phyloP scores from a whole-genome alignment of 2,888 invertebrate genomes.

The Drosophila siamana region DNA sequence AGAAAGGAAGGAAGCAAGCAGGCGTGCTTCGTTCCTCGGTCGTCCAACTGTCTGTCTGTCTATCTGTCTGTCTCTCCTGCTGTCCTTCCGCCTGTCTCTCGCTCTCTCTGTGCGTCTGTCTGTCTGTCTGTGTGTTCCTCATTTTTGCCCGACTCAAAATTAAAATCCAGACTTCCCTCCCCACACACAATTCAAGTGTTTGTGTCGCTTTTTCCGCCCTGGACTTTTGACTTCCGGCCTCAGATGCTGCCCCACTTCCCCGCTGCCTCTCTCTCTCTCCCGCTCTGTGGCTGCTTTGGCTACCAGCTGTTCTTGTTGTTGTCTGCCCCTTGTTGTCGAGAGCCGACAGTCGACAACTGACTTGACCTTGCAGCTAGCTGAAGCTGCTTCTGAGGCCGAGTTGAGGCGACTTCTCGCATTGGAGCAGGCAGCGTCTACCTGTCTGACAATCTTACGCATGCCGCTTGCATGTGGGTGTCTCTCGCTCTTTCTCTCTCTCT shows the following conservation, averaged over 20 bases:
- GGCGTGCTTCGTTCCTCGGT: not conserved
- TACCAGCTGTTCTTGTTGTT: conserved; percentile 29
- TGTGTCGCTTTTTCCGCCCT: conserved; percentile 45
- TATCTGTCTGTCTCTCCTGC: not conserved
- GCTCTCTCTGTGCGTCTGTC: not conserved
- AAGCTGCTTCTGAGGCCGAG: not conserved
- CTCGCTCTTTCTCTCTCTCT: not conserved
- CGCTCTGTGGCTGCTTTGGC: conserved; percentile 12
- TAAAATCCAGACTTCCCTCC: conserved; percentile 56
- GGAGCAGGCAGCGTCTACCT: conserved; percentile 60
- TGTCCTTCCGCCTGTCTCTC: not conserved
- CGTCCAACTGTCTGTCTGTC: not conserved
- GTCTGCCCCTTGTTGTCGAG: conserved; percentile 39
- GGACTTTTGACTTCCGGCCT: conserved; percentile 77
- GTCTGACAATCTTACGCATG: conserved; percentile 71
- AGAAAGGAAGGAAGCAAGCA: not conserved
- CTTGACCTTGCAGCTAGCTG: conserved; percentile 66
- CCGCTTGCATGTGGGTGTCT: conserved; percentile 33
- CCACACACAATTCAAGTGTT: conserved; percentile 58
- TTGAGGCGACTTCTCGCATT: not conserved
- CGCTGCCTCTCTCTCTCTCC: not conserved
- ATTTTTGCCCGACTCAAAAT: conserved; percentile 47
- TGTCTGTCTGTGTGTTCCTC: not conserved
- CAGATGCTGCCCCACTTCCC: conserved; percentile 15
- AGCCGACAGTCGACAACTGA: conserved; percentile 44